Percentiles rank a stretch among this genome's conserved stretches.
Conservation (phyloP, 2,888 invertebrate species). For the Schrankia costaestrigalis region DNA sequence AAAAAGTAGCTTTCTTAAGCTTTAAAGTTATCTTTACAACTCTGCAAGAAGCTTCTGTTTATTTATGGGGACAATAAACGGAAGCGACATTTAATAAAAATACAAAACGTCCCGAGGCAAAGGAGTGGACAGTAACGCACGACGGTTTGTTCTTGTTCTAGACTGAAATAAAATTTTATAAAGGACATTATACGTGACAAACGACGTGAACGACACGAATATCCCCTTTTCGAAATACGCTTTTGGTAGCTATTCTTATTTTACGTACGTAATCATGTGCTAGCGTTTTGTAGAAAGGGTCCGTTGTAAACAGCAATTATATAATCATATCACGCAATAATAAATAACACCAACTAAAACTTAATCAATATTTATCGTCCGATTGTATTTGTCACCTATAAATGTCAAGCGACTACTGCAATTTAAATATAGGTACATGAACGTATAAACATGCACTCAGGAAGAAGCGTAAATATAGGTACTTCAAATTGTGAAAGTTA, state of each 20-base stretch:
- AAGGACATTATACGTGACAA: conserved; percentile 66
- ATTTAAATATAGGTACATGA: too few species aligned
- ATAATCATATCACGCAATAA: conserved; percentile 14
- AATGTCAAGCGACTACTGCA: too few species aligned
- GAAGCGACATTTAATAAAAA: conserved; percentile 44
- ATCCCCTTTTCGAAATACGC: conserved; percentile 50
- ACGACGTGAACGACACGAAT: conserved; percentile 59
- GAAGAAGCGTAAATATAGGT: too few species aligned
- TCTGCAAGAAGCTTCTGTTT: conserved; percentile 25
- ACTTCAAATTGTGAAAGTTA: too few species aligned
- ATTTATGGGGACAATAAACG: conserved; percentile 41
- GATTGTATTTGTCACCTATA: too few species aligned
- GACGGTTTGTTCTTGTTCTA: conserved; percentile 54
- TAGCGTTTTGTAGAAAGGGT: conserved; percentile 16
- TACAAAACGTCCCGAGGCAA: conserved; percentile 41
- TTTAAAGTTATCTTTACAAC: too few species aligned
- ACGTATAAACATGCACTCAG: conserved; percentile 38
- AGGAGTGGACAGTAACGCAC: conserved; percentile 52
- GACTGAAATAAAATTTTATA: conserved; percentile 66
- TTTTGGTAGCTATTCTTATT: conserved; percentile 40
- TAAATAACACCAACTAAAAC: conserved; percentile 24
- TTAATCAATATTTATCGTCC: conserved; percentile 26
- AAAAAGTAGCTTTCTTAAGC: conserved; percentile 1
- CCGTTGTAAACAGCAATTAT: conserved; percentile 17
- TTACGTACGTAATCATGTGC: conserved; percentile 16